Percentiles rank a stretch among this genome's conserved stretches.
These are phyloP conservation scores for Micrastur ruficollis DNA, from an alignment of 2,797 vertebrate species.

Conservation along the genomic window DNA sequence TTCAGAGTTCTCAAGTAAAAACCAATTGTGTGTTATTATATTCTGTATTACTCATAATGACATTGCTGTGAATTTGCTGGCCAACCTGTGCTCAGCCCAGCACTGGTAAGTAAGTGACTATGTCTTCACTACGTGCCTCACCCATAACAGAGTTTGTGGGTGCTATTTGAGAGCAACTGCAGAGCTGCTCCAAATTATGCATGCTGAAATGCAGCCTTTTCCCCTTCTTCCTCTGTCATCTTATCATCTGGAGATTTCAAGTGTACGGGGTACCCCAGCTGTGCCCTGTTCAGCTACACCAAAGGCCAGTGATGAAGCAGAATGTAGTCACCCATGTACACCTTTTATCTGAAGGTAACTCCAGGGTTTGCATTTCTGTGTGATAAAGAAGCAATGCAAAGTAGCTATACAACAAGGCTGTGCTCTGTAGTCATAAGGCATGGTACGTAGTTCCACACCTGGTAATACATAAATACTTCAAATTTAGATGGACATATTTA, in stretches of 20 bases:
- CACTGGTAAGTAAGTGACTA: not conserved
- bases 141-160: not conserved
- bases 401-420: not conserved
- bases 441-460: not conserved
- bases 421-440: not conserved
- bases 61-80: not conserved
- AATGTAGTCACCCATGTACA: not conserved
- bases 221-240: not conserved
- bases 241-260: not conserved
- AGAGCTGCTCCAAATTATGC: not conserved
- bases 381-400: not conserved
- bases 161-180: not conserved
- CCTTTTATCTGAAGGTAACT: not conserved
- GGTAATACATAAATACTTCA: not conserved
- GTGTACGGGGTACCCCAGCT: accelerated
- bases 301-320: not conserved
- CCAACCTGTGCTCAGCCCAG: not conserved
- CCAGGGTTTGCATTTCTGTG: not conserved
- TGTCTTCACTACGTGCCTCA: not conserved
- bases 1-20: not conserved
- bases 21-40: not conserved
- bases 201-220: not conserved
- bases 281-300: not conserved
- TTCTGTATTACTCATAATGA: not conserved
- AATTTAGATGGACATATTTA: not conserved